Evolutionary conservation across 2,888 invertebrate species (phyloP), one percentile per base, ranked within the genome.

Genomic region (Cheilosia urbana): DNA sequence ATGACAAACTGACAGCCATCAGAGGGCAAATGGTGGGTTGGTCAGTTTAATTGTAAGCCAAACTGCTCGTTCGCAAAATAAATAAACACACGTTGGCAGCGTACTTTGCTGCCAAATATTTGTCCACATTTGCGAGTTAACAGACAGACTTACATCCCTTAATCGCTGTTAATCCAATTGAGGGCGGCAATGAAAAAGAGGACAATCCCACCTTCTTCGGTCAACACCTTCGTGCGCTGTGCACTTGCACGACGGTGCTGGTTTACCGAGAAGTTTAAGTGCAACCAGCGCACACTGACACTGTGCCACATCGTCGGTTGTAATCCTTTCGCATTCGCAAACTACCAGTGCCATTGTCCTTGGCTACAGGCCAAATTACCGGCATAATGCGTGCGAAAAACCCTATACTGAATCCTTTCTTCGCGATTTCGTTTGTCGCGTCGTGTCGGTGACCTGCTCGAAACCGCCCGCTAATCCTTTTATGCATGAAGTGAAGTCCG

Each of bases 91-190:
- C 34, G n/a, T 9, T 19, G 9, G 7, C 17, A 30, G 57, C 37
- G 60, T 57, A 47, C 65, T 82, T 49, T 45, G 81, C 58, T 80
- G 80, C 40, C 75, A 84, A 84, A 84, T 84, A 84, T 84, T 84
- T 83, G 83, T 78, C 62, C 63, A 79, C 73, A 83, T 83, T 83
- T 76, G 71, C 80, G 37, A 53, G 45, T 65, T 71, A 84, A 80
- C 75, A 72, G 69, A 66, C 75, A 57, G 68, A 42, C 45, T 79
- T 79, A 79, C 78, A 51, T 73, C 73, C 83, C 73, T 75, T 84
- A 84, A 84, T 84, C 84, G 75, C 69, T 62, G 69, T 71, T 84
- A 84, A 84, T 84, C 84, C 84, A 75, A 84, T 84, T 84, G 84
- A 84, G 24, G 24, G 51, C 27, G 62, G 65, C 80, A 84, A 80